Evolutionary conservation across 1,140 invertebrate species (phyloP).

Genomic region (Caligus rogercresseyi): DNA sequence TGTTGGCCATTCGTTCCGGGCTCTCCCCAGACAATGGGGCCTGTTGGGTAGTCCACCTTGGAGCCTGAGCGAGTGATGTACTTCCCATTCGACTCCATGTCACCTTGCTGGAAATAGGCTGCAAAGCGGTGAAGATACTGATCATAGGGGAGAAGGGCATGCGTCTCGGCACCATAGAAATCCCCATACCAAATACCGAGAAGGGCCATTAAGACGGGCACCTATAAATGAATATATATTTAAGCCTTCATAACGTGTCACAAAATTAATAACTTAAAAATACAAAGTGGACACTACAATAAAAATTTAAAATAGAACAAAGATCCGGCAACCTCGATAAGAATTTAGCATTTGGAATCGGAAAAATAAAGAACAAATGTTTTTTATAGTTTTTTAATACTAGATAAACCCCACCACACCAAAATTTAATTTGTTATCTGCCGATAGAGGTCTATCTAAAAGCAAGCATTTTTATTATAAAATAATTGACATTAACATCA

Average conservation of each 20-base stretch:
- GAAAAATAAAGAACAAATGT: too few relatives aligned
- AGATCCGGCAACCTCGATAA: too few relatives aligned
- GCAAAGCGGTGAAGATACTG: constrained; percentile 96
- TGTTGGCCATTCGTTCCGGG: constrained; percentile 99
- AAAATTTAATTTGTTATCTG: too few relatives aligned
- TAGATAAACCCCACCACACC: too few relatives aligned
- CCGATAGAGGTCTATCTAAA: too few relatives aligned
- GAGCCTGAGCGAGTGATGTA: constrained; percentile 55
- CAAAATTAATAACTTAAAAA: not conserved
- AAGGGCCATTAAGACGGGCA: constrained; percentile 79
- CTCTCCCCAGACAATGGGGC: constrained; percentile 87
- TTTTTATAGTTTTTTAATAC: too few relatives aligned
- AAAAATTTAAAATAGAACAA: too few relatives aligned
- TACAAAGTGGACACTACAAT: too few relatives aligned
- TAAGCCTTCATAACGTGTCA: not conserved
- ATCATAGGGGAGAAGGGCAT: constrained; percentile 91
- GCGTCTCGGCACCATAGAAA: constrained; percentile 84
- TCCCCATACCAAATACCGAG: constrained; percentile 93
- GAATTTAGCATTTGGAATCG: too few relatives aligned
- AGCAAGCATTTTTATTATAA: too few relatives aligned
- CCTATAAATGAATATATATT: constrained; percentile 36
- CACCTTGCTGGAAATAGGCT: constrained; percentile 98
- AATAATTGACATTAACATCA: too few relatives aligned
- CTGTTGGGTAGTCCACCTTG: constrained; percentile 60
- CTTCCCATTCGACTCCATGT: constrained; percentile 99